Evolutionary conservation across 2,888 invertebrate species (phyloP).

Genomic region (Tinea semifulvella): DNA sequence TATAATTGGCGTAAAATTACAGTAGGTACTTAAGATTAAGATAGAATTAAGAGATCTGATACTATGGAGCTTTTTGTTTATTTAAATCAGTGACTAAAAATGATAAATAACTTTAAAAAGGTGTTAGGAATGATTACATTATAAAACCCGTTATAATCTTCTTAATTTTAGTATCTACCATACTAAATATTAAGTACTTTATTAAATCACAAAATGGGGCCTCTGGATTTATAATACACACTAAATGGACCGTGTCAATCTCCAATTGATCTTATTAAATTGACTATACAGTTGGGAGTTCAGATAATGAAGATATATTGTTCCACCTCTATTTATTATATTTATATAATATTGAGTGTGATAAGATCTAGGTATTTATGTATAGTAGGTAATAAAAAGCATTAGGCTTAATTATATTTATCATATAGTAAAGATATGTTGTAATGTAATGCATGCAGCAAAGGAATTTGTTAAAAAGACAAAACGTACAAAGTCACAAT

Average conservation of each 20-base stretch:
- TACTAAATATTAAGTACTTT: neutral
- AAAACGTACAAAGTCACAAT: too few species aligned
- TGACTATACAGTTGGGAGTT: conserved; percentile 34
- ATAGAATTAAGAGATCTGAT: neutral
- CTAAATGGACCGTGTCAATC: conserved; percentile 47
- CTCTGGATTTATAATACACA: conserved; percentile 37
- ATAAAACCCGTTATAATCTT: neutral
- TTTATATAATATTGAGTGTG: too few species aligned
- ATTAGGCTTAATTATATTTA: too few species aligned
- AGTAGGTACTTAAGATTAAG: neutral
- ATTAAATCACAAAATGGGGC: conserved; percentile 22
- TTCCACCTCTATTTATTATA: conserved; percentile 13
- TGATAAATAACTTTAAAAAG: neutral
- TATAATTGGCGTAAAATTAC: neutral
- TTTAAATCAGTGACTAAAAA: neutral
- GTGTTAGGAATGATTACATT: neutral
- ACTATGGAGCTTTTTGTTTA: neutral
- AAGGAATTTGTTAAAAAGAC: too few species aligned
- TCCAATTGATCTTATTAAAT: conserved; percentile 56
- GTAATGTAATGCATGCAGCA: too few species aligned
- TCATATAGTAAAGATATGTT: too few species aligned
- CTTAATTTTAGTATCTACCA: too few species aligned
- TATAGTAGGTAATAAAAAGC: too few species aligned
- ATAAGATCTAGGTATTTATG: too few species aligned
- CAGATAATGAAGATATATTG: conserved; percentile 40